A percentile compares a stretch with the other conserved stretches of the same genome.
Conservation (phyloP, 2,113 vertebrate genomes). For the Takifugu bimaculatus region DNA sequence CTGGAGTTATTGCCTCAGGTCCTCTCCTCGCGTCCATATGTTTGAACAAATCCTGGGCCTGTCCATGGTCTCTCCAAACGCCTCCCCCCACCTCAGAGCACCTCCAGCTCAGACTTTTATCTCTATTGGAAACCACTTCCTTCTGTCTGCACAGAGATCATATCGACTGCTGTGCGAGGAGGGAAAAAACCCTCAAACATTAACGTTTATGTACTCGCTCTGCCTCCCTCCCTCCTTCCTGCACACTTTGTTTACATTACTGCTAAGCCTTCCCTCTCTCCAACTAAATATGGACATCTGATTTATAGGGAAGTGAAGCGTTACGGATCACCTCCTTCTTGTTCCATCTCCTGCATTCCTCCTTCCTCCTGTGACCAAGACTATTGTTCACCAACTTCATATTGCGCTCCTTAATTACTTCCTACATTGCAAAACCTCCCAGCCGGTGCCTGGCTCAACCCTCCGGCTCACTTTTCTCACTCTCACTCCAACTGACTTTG, state of each 20-base stretch:
- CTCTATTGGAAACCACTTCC: constrained; percentile 17
- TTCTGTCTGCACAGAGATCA: constrained; percentile 19
- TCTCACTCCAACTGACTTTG: constrained; percentile 22
- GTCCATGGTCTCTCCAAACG: neutral
- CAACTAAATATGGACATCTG: constrained; percentile 77
- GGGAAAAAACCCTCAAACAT: constrained; percentile 34
- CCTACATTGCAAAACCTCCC: constrained; percentile 50
- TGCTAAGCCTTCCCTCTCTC: constrained; percentile 69
- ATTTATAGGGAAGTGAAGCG: constrained; percentile 64
- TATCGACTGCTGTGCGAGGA: constrained; percentile 12
- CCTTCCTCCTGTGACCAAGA: constrained; percentile 27
- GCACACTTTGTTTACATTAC: constrained; percentile 75
- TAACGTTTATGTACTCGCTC: constrained; percentile 41
- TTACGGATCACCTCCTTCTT: constrained; percentile 55
- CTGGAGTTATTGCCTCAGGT: constrained; percentile 1
- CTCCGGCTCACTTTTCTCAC: constrained; percentile 11
- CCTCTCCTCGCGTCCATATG: constrained; percentile 6
- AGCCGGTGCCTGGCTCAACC: constrained; percentile 13
- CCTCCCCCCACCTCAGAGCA: neutral
- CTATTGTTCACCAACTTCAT: constrained; percentile 46
- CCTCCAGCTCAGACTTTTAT: neutral
- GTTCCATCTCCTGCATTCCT: constrained; percentile 30
- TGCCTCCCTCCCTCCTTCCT: constrained; percentile 54
- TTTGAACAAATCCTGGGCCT: constrained; percentile 1
- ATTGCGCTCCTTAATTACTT: constrained; percentile 57